Evolutionary conservation across 2,797 vertebrate genomes (phyloP).

Genomic region (Atherinosoma microstoma): DNA sequence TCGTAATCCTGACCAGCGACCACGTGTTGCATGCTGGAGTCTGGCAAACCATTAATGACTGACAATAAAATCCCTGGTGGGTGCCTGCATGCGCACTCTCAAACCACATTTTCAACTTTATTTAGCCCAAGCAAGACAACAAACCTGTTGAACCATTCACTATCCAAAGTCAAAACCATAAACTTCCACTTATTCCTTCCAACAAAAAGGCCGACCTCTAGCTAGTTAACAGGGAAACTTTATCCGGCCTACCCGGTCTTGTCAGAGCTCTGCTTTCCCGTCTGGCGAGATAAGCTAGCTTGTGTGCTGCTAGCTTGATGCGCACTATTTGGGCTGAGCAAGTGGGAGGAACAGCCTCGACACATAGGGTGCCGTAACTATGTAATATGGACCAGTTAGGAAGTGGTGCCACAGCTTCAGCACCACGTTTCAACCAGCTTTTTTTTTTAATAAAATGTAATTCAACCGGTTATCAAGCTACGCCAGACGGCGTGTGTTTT

Average conservation of each 20-base stretch:
- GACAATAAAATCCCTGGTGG: conserved; percentile 31
- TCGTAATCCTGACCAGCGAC: conserved; percentile 58
- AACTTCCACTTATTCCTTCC: background rate
- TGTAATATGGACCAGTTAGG: conserved; percentile 35
- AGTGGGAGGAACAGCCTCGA: conserved; percentile 47
- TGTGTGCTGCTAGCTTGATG: conserved; percentile 58
- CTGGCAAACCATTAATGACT: conserved; percentile 39
- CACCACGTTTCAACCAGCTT: background rate
- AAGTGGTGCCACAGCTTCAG: conserved; percentile 22
- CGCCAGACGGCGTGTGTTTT: background rate
- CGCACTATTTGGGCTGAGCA: conserved; percentile 55
- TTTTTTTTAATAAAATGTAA: conserved; percentile 2
- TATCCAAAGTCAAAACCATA: background rate
- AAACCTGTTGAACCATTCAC: conserved; percentile 20
- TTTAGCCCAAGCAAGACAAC: background rate
- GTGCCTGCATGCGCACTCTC: background rate
- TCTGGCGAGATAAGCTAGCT: conserved; percentile 58
- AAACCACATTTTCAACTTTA: conserved; percentile 9
- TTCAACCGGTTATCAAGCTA: rapidly evolving
- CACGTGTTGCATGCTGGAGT: conserved; percentile 78
- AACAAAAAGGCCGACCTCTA: background rate
- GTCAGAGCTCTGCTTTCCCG: conserved; percentile 10
- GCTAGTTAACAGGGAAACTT: conserved; percentile 47
- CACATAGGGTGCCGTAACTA: conserved; percentile 19
- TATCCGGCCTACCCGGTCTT: conserved; percentile 55